These are phyloP conservation scores for Acrobasis consociella DNA, from an alignment of 2,888 invertebrate species.

Conservation along the genomic window DNA sequence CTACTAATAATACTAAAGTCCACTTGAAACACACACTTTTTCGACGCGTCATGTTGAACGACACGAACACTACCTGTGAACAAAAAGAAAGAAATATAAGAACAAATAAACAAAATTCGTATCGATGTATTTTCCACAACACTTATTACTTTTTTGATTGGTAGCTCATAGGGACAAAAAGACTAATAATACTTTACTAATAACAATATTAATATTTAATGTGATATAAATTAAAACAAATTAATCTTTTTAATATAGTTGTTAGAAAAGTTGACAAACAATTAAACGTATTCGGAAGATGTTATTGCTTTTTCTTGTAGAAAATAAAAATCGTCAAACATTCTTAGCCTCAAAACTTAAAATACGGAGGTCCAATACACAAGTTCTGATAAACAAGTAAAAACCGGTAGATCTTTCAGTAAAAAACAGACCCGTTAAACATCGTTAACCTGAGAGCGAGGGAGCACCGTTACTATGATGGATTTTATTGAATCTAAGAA, in stretches of 20 bases:
- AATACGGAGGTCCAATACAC: conserved; percentile 14
- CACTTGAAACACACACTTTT: conserved; percentile 71
- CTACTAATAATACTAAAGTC: conserved; percentile 74
- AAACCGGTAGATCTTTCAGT: conserved; percentile 32
- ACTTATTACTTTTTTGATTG: too few species aligned
- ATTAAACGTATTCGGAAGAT: too few species aligned
- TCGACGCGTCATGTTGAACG: conserved; percentile 65
- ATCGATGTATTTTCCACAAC: too few species aligned
- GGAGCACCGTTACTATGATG: conserved; percentile 36
- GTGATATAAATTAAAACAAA: too few species aligned
- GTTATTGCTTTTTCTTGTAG: not conserved
- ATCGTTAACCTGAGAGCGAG: conserved; percentile 38
- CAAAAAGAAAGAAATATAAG: conserved; percentile 41
- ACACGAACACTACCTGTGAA: conserved; percentile 67
- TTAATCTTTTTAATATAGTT: too few species aligned
- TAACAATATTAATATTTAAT: too few species aligned
- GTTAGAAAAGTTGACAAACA: too few species aligned
- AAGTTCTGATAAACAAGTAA: conserved; percentile 22
- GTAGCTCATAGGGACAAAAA: too few species aligned
- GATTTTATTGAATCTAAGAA: conserved; percentile 25
- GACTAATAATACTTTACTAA: too few species aligned
- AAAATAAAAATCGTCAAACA: not conserved
- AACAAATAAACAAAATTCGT: not conserved
- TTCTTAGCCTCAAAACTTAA: not conserved
- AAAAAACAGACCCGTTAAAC: conserved; percentile 42